Percentiles rank a stretch among this genome's conserved stretches.
These are phyloP conservation scores for Scartelaos histophorus DNA, from an alignment of 2,113 vertebrate species.

Conservation along the genomic window DNA sequence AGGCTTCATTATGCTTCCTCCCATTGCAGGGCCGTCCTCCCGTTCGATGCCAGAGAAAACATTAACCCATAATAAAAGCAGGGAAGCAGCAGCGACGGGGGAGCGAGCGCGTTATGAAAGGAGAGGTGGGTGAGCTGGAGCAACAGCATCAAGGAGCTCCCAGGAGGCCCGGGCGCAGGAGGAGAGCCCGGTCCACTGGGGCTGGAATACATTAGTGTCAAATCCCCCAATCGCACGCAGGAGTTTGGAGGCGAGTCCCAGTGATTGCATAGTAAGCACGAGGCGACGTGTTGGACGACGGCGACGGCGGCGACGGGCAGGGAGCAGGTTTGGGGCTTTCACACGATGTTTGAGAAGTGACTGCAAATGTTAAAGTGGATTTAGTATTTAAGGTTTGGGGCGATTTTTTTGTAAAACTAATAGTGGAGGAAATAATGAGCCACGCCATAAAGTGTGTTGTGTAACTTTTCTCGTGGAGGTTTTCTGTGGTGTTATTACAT, in stretches of 20 bases:
- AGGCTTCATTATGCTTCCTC: constrained; percentile 14
- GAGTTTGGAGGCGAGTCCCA: constrained; percentile 35
- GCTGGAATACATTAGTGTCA: constrained; percentile 67
- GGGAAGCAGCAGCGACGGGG: constrained; percentile 48
- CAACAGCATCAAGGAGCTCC: constrained; percentile 60
- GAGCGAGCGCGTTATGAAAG: constrained; percentile 50
- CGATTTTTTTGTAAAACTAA: neutral
- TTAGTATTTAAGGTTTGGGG: neutral
- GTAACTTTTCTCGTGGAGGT: neutral
- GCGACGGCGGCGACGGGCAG: too few relatives aligned
- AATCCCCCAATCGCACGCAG: constrained; percentile 40
- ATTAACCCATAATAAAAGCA: constrained; percentile 61
- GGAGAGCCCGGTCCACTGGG: constrained; percentile 40
- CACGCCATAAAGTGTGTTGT: neutral
- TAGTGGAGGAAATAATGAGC: neutral
- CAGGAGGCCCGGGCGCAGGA: constrained; percentile 42
- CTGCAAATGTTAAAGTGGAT: constrained; percentile 4
- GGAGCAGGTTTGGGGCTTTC: too few relatives aligned
- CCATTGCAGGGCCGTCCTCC: neutral
- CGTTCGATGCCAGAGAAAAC: constrained; percentile 21
- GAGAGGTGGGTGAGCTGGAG: constrained; percentile 45
- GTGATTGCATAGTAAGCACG: constrained; percentile 39
- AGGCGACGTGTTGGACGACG: constrained; percentile 36
- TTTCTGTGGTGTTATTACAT: too few relatives aligned
- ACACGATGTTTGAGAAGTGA: neutral